Percentiles rank a stretch among this genome's conserved stretches.
These are phyloP conservation scores for Melanogrammus aeglefinus DNA, from an alignment of 2,797 vertebrate genomes.

Conservation along the genomic window DNA sequence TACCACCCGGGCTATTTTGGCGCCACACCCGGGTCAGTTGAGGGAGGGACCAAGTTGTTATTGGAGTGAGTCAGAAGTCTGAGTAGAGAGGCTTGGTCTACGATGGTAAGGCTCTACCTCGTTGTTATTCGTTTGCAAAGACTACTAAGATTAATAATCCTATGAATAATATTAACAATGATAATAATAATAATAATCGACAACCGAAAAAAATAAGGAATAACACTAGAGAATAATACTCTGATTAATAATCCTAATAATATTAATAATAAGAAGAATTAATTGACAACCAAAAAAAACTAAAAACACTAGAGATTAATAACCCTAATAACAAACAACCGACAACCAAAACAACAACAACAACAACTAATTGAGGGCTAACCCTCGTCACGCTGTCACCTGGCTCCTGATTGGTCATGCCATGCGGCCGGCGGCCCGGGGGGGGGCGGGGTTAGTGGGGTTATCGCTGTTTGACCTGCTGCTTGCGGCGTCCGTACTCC, in stretches of 20 bases:
- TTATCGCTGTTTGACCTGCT: slow-evolving; percentile 84
- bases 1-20: slow-evolving; percentile 25
- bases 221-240: no score
- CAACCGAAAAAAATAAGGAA: no score
- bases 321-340: background rate
- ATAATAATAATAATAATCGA: background rate
- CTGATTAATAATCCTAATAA: no score
- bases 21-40: background rate
- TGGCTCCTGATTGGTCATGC: slow-evolving; percentile 59
- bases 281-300: no score
- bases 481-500: slow-evolving; percentile 92
- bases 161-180: background rate
- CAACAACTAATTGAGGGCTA: background rate
- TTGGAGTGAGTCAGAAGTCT: background rate
- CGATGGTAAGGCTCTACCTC: background rate
- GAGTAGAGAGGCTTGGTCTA: background rate
- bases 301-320: no score
- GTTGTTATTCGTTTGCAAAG: background rate
- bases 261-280: no score
- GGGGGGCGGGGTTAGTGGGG: slow-evolving; percentile 44
- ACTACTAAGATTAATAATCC: background rate
- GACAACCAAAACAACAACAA: background rate
- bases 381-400: slow-evolving; percentile 50
- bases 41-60: background rate
- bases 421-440: slow-evolving; percentile 54